Conservation (phyloP, 2,888 invertebrate species). For the Himalopsyche japonica region DNA sequence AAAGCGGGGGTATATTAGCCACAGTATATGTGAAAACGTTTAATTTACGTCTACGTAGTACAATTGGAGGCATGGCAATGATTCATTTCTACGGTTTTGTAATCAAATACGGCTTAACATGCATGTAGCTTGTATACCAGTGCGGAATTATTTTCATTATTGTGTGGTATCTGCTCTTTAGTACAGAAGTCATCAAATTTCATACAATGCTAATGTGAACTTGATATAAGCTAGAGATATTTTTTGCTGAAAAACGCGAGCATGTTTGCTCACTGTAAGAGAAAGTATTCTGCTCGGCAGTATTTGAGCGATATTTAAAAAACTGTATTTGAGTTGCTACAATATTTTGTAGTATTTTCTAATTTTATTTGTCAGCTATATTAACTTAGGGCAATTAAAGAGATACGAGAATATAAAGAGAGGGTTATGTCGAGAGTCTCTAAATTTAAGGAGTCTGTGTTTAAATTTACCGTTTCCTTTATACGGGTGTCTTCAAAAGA, state of each 20-base stretch:
- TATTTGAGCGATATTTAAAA: background rate
- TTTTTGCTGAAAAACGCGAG: background rate
- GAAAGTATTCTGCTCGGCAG: background rate
- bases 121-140: background rate
- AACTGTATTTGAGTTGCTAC: background rate
- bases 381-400: no score
- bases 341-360: background rate
- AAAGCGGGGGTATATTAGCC: constrained; percentile 3
- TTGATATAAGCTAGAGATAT: background rate
- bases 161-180: background rate
- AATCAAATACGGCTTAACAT: constrained; percentile 31
- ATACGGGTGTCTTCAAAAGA: no score
- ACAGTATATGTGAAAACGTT: constrained; percentile 13
- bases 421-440: no score
- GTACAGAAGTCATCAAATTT: background rate
- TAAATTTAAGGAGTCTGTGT: no score
- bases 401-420: no score
- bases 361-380: no score
- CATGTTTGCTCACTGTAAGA: background rate
- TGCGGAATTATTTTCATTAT: constrained; percentile 9
- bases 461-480: no score
- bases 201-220: background rate
- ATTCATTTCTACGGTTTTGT: constrained; percentile 23
- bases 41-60: constrained; percentile 20
- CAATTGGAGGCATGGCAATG: constrained; percentile 15